Evolutionary conservation across 2,888 invertebrate genomes (phyloP).

Genomic region (Tachina fera): DNA sequence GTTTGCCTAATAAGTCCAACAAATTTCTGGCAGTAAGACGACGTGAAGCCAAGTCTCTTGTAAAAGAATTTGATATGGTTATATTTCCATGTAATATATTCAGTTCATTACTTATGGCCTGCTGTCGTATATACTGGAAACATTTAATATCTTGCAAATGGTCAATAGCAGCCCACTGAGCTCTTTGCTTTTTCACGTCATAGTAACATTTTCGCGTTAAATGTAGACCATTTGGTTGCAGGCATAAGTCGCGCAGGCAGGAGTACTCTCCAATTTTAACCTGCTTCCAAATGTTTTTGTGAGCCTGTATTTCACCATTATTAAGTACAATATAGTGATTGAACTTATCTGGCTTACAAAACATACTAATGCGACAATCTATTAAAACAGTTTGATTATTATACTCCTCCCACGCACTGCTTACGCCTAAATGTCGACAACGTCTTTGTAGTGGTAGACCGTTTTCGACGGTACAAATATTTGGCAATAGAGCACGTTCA

Average conservation of each 20-base stretch:
- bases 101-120: conserved; percentile 74
- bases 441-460: conserved; percentile 46
- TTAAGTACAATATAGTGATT: conserved; percentile 60
- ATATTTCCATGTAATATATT: conserved; percentile 73
- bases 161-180: conserved; percentile 84
- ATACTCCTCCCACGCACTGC: background rate
- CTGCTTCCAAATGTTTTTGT: conserved; percentile 69
- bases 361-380: conserved; percentile 53
- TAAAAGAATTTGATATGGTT: conserved; percentile 34
- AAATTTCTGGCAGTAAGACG: conserved; percentile 47
- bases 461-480: conserved; percentile 49
- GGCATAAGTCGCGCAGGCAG: conserved; percentile 83
- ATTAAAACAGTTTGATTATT: conserved; percentile 40
- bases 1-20: conserved; percentile 67
- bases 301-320: conserved; percentile 18
- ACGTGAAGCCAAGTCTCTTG: conserved; percentile 10
- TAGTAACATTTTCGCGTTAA: conserved; percentile 85
- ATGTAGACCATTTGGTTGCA: conserved; percentile 85
- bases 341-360: conserved; percentile 68
- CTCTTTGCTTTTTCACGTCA: conserved; percentile 84
- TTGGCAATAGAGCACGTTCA: conserved; percentile 50
- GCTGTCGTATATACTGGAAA: conserved; percentile 73
- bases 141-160: conserved; percentile 73
- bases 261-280: conserved; percentile 78
- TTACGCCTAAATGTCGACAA: background rate